Conservation (phyloP, 2,113 vertebrate species). For the Leiothrix lutea region DNA sequence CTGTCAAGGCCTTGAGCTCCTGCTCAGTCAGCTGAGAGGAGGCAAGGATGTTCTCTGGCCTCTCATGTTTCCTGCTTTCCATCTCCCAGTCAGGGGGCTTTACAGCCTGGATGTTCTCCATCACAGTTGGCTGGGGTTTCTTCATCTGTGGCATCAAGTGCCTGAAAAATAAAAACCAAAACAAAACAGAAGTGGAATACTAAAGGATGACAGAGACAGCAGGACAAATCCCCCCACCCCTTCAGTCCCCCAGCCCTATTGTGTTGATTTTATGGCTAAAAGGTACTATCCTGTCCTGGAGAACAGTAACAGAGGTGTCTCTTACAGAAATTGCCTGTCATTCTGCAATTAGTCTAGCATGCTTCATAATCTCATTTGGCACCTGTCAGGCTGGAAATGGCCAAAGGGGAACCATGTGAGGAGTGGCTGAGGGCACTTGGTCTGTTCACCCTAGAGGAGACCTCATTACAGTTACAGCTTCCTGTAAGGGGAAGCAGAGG, state of each 20-base stretch:
- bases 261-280: background rate
- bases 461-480: background rate
- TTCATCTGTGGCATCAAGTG: conserved; percentile 81
- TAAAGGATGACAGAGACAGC: background rate
- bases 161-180: conserved; percentile 65
- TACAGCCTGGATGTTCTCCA: conserved; percentile 83
- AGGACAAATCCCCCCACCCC: background rate
- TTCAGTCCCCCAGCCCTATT: background rate
- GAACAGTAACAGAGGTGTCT: background rate
- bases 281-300: background rate
- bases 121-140: conserved; percentile 81
- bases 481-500: background rate
- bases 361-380: background rate
- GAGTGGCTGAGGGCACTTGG: background rate
- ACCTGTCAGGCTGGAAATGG: background rate
- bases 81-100: conserved; percentile 84
- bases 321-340: background rate
- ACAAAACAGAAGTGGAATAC: background rate
- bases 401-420: background rate
- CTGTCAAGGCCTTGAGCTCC: conserved; percentile 74
- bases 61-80: conserved; percentile 76
- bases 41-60: conserved; percentile 76
- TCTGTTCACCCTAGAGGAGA: background rate
- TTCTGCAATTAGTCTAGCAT: background rate
- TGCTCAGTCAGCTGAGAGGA: conserved; percentile 78